A percentile compares a stretch with the other conserved stretches of the same genome.
Evolutionary conservation across 2,113 vertebrate genomes (phyloP).

Genomic region (Chaetodon auriga): DNA sequence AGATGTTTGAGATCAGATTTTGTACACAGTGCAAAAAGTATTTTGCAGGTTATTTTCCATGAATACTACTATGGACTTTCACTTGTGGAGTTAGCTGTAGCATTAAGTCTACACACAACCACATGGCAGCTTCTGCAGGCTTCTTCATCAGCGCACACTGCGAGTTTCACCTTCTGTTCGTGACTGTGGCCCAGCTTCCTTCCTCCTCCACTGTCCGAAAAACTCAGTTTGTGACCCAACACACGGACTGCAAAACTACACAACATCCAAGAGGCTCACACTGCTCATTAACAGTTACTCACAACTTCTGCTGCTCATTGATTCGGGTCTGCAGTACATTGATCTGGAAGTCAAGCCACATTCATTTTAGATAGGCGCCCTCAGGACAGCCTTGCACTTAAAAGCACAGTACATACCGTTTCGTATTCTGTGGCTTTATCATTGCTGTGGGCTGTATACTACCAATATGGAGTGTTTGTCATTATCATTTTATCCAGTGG

Average conservation of each 20-base stretch:
- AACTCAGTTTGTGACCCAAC: constrained; percentile 28
- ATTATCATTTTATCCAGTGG: constrained; percentile 1
- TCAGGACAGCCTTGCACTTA: constrained; percentile 18
- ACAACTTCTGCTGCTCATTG: constrained; percentile 81
- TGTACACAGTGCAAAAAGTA: too few species aligned
- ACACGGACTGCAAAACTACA: constrained; percentile 62
- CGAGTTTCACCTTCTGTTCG: constrained; percentile 25
- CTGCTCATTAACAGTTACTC: constrained; percentile 72
- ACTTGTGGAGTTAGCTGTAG: too few species aligned
- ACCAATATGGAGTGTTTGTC: neutral
- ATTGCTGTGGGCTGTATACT: neutral
- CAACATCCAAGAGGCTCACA: constrained; percentile 46
- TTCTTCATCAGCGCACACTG: constrained; percentile 6
- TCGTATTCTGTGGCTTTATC: constrained; percentile 3
- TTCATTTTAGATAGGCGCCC: constrained; percentile 65
- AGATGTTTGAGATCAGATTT: neutral
- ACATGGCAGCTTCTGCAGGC: neutral
- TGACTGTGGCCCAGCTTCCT: neutral
- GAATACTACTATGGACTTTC: too few species aligned
- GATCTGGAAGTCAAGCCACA: constrained; percentile 80
- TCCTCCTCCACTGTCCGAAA: neutral
- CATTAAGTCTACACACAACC: neutral
- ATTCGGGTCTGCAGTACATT: constrained; percentile 77
- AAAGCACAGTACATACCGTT: neutral
- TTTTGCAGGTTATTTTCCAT: too few species aligned